Evolutionary conservation across 1,140 invertebrate genomes (phyloP).

Genomic region (Hyposmocoma kahamanoa): DNA sequence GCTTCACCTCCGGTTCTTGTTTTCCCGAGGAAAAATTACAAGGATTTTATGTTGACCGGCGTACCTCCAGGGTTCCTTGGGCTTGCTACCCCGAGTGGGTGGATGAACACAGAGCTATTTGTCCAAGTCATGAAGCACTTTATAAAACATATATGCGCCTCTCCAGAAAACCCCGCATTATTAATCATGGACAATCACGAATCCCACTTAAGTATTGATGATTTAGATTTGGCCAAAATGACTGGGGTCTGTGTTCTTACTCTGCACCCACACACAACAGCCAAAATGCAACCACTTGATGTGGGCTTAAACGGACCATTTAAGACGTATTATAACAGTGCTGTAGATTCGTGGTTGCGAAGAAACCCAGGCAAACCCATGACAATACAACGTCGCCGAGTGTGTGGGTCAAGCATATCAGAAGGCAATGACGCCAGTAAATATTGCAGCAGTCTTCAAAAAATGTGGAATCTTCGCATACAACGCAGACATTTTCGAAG

Average conservation of each 20-base stretch:
- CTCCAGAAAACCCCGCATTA: slow-evolving; percentile 32
- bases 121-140: slow-evolving; percentile 61
- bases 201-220: slow-evolving; percentile 24
- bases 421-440: slow-evolving; percentile 16
- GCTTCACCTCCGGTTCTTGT: slow-evolving; percentile 21
- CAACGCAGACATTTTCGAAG: slow-evolving; percentile 9
- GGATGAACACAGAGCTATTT: slow-evolving; percentile 57
- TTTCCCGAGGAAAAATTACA: slow-evolving; percentile 2
- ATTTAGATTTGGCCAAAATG: slow-evolving; percentile 24
- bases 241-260: slow-evolving; percentile 35
- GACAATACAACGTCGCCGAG: slow-evolving; percentile 13
- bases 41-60: slow-evolving; percentile 1
- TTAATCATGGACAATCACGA: slow-evolving; percentile 54
- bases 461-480: slow-evolving; percentile 18
- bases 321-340: slow-evolving; percentile 28
- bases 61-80: slow-evolving; percentile 38
- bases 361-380: slow-evolving; percentile 9
- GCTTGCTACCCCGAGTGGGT: slow-evolving; percentile 38
- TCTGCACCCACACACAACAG: slow-evolving; percentile 21
- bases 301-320: slow-evolving; percentile 44
- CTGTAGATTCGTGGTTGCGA: slow-evolving; percentile 13
- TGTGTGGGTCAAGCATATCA: slow-evolving; percentile 12
- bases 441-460: slow-evolving; percentile 14
- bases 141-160: slow-evolving; percentile 28
- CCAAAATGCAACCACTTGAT: slow-evolving; percentile 54